Conservation (phyloP, 2,113 vertebrate species). For the Phaethornis superciliosus region DNA sequence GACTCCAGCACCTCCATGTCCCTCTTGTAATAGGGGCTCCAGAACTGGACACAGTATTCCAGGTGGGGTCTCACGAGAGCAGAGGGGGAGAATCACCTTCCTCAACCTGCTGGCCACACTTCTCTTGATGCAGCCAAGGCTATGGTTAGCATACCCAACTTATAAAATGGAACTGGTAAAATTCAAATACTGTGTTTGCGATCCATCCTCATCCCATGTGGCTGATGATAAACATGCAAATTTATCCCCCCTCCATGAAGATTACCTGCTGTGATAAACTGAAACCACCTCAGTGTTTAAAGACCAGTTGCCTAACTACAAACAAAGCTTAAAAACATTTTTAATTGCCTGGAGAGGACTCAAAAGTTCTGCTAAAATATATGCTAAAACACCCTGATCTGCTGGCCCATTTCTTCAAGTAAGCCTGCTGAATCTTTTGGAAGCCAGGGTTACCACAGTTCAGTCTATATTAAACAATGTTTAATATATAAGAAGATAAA, state of each 20-base stretch:
- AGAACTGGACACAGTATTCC: too few relatives aligned
- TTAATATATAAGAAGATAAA: too few relatives aligned
- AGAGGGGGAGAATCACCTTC: too few relatives aligned
- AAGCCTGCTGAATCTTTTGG: background rate
- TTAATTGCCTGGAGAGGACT: background rate
- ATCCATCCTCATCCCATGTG: background rate
- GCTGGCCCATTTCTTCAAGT: background rate
- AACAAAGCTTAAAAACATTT: background rate
- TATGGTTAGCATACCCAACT: background rate
- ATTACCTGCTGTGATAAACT: background rate
- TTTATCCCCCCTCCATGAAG: background rate
- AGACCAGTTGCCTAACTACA: background rate
- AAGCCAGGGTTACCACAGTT: background rate
- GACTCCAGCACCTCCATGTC: too few relatives aligned
- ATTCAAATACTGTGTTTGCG: background rate
- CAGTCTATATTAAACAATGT: background rate
- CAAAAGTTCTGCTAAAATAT: background rate
- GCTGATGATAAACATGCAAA: background rate
- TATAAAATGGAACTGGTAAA: background rate
- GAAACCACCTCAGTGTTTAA: background rate
- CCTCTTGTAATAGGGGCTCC: too few relatives aligned
- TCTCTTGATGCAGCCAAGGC: too few relatives aligned
- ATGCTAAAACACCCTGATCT: background rate
- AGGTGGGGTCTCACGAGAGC: too few relatives aligned
- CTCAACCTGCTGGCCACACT: too few relatives aligned